Evolutionary conservation across 2,888 invertebrate species (phyloP).

Genomic region (Drosophila percnosoma): DNA sequence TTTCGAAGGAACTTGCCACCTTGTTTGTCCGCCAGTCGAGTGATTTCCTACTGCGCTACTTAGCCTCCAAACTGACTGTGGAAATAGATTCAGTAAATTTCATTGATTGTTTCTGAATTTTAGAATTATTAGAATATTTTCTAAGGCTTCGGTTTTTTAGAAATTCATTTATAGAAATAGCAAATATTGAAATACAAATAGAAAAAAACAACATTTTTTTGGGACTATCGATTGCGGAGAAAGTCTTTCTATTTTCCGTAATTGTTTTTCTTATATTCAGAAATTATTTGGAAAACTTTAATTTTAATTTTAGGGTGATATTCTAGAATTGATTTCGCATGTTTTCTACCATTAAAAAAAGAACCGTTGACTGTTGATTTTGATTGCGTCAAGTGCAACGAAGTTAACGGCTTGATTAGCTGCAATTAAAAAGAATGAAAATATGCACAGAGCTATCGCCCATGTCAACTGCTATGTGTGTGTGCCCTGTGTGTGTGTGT

Average conservation of each 20-base stretch:
- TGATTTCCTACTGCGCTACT: neutral
- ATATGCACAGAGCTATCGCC: neutral
- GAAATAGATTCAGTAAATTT: neutral
- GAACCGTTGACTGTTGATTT: conserved; percentile 1
- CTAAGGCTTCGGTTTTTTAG: neutral
- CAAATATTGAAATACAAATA: neutral
- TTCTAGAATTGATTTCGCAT: neutral
- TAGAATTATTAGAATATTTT: neutral
- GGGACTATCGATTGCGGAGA: too few species aligned
- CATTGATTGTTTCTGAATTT: neutral
- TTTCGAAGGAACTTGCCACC: too few species aligned
- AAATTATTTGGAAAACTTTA: neutral
- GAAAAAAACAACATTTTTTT: neutral
- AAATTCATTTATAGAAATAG: neutral
- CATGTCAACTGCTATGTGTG: neutral
- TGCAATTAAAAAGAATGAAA: conserved; percentile 28
- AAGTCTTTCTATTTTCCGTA: neutral
- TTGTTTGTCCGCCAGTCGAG: neutral
- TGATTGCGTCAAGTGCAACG: conserved; percentile 13
- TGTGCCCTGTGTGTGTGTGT: conserved; percentile 3
- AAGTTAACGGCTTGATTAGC: conserved; percentile 55
- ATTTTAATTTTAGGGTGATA: neutral
- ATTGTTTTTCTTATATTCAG: neutral
- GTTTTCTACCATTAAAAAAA: neutral
- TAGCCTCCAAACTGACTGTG: neutral